Base-by-base conservation (phyloP, 1,140 invertebrate genomes). In the Archivesica marissinica region DNA sequence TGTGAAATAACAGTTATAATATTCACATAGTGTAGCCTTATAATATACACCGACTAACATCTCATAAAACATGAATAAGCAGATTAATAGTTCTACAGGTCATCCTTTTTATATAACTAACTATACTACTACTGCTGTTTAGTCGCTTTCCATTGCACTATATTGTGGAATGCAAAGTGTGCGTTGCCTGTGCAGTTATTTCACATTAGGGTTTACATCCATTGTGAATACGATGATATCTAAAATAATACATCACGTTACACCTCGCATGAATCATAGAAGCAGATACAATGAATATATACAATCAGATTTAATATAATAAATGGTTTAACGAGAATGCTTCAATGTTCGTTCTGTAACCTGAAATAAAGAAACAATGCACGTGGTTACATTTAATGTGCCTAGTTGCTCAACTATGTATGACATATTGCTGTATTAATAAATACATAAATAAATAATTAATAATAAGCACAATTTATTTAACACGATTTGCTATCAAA, bases 121-220 rank as follows among this genome's bases (percentile, higher is more conserved):
- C n/a, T n/a, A n/a, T n/a, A n/a, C n/a, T n/a, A n/a, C n/a, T n/a
- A n/a, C n/a, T n/a, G n/a, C n/a, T n/a, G n/a, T n/a, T n/a, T n/a
- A n/a, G n/a, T n/a, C n/a, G n/a, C n/a, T n/a, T 35, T 64, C 38
- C 59, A 64, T 33, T 64, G 59, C 28, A 33, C 30, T 64, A 64
- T 25, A 64, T 20, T 64, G 59, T 64, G 59, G 38, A 64, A 64
- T 25, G 59, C 59, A 64, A 64, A 64, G 33, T 35, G 28, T 64
- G 59, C 59, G 59, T 64, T 64, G 59, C 11, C 59, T 13, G n/a
- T 35, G 59, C 59, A 64, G 59, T 35, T 17, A 11, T 35, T 35
- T 64, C 59, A 64, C 59, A 64, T 35, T 4, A 25, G 30, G 59
- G 59, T 17, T 13, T 7, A 35, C 28, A 35, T 17, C 25, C 30